Base-by-base conservation (phyloP, 2,113 vertebrate genomes). In the Platycercus adscitus region DNA sequence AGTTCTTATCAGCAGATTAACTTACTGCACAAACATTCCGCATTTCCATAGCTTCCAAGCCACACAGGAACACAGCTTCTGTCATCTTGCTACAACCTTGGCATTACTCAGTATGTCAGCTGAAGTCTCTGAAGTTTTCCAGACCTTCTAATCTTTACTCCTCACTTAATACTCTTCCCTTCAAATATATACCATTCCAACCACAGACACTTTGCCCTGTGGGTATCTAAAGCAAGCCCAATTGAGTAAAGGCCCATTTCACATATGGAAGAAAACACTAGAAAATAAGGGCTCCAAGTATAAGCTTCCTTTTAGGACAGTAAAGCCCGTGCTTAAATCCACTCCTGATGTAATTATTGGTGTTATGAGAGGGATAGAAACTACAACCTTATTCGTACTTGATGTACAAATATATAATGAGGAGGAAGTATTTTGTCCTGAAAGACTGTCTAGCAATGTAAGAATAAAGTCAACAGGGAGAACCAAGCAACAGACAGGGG, bases 1-100 rank as follows among this genome's bases (percentile, higher is more conserved):
- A 77, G 39, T 71, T 89, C 95, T 97, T 96, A 96, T 96, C 95
- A 95, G 85, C 61, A 91, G 94, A 94, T 92, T 76, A 91, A 88
- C 50, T 55, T 91, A 29, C 49, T 79, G 65, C 92, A 94, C 89
- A 94, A 95, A 79, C 65, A 76, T 75, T 83, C 75, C 53, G 39
- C 72, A 58, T 94, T 96, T 94, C 89, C 90, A 88, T 80, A 71
- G 58, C 87, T 89, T 86, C 86, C 89, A 86, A 94, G 84, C 91
- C 92, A 88, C 72, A 35, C 1, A 77, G 71, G 47, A 91, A 79
- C 61, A 39, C 19, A 13, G 49, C 63, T 91, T 71, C 64, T 88
- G 69, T 90, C 86, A 77, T 85, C 83, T 81, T 70, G 81, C 89
- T 69, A 79, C 86, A 92, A 73, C 77, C 64, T 78, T 63, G 68